phyloP scores from a whole-genome alignment of 35 echinoderm and acorn worm species.

The Stichopus chloronotus region DNA sequence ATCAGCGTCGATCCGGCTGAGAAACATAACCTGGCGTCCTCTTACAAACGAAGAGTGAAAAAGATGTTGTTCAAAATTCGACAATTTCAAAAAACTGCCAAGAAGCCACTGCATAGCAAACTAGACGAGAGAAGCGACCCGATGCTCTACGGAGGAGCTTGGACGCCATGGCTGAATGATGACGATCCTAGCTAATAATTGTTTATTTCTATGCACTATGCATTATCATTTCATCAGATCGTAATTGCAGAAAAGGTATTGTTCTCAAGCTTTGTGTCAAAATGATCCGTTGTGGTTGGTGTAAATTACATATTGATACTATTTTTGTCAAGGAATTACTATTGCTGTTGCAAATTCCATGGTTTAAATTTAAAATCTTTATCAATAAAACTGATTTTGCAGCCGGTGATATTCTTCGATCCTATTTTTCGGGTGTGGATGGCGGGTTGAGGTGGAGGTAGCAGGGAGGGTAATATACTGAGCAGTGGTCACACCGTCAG shows the following conservation, averaged over 20 bases:
- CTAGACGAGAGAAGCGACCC: constrained; percentile 26
- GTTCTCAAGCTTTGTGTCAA: too few relatives aligned
- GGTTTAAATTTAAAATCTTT: too few relatives aligned
- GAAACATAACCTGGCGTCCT: constrained; percentile 15
- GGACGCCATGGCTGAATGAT: constrained; percentile 41
- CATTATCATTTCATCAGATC: not conserved
- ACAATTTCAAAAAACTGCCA: constrained; percentile 2
- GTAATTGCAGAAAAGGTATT: not conserved
- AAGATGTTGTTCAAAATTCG: not conserved
- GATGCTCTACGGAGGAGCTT: not conserved
- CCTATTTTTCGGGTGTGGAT: too few relatives aligned
- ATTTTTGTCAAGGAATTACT: too few relatives aligned
- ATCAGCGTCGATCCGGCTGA: constrained; percentile 46
- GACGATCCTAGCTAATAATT: not conserved
- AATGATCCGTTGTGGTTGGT: too few relatives aligned
- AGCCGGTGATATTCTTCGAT: too few relatives aligned
- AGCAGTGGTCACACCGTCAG: too few relatives aligned
- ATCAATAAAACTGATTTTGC: too few relatives aligned
- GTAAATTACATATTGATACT: too few relatives aligned
- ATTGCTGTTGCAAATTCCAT: too few relatives aligned
- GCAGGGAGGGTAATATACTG: too few relatives aligned
- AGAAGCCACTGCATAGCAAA: not conserved
- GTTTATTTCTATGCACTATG: not conserved
- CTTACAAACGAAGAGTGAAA: constrained; percentile 1
- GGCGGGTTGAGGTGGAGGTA: too few relatives aligned